A percentile compares a stretch with the other conserved stretches of the same genome.
These are phyloP conservation scores for Piprites chloris DNA, from an alignment of 2,113 vertebrate genomes.

Conservation along the genomic window DNA sequence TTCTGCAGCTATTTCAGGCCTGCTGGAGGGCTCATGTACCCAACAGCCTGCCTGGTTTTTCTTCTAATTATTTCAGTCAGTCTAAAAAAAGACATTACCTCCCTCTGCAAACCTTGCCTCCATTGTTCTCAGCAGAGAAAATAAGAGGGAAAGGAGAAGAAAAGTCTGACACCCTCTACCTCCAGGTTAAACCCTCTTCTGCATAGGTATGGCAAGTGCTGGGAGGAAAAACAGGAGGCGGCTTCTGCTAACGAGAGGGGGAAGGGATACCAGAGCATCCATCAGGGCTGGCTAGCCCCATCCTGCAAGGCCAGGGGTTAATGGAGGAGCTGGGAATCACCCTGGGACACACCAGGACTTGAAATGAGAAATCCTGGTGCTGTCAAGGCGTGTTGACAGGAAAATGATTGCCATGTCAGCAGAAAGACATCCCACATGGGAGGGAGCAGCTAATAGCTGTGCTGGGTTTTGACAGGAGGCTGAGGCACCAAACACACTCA, in stretches of 20 bases:
- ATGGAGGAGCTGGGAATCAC: neutral
- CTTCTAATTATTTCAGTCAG: conserved; percentile 55
- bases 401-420: neutral
- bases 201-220: neutral
- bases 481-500: accelerated
- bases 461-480: neutral
- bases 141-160: neutral
- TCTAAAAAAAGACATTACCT: conserved; percentile 58
- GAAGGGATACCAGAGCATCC: neutral
- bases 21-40: conserved; percentile 46
- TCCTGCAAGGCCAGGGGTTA: conserved; percentile 13
- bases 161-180: neutral
- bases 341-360: neutral
- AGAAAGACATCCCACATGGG: neutral
- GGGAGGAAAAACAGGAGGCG: neutral
- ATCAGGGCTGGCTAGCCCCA: neutral
- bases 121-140: conserved; percentile 9
- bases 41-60: conserved; percentile 46
- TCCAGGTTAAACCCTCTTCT: conserved; percentile 1
- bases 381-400: neutral
- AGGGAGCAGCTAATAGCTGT: neutral
- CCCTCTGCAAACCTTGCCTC: conserved; percentile 51
- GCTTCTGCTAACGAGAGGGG: neutral
- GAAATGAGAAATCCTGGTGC: conserved; percentile 17
- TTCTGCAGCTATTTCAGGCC: conserved; percentile 59